These are phyloP conservation scores for Trichacis sp. DNA, from an alignment of 2,888 invertebrate species.

Conservation along the genomic window DNA sequence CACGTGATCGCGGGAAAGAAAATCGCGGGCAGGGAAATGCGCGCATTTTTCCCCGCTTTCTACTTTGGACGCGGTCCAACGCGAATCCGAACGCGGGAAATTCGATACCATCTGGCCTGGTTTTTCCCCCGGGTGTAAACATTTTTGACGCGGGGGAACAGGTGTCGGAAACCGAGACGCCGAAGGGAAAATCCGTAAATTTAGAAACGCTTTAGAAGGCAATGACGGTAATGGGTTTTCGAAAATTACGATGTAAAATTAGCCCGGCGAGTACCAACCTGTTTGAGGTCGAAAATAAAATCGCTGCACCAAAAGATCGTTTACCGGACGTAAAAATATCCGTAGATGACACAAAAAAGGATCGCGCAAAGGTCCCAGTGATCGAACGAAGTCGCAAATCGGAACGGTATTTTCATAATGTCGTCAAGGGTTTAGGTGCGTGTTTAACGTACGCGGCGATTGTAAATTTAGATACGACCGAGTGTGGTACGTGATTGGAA, in stretches of 20 bases:
- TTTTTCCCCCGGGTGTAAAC: too few species aligned
- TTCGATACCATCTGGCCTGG: slow-evolving; percentile 50
- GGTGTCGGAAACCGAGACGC: too few species aligned
- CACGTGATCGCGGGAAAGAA: background rate
- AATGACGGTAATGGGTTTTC: too few species aligned
- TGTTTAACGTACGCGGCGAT: too few species aligned
- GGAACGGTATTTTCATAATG: slow-evolving; percentile 8
- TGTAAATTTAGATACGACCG: slow-evolving; percentile 31
- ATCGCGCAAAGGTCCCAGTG: background rate
- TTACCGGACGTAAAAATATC: slow-evolving; percentile 1
- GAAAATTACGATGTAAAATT: background rate
- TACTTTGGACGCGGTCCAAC: slow-evolving; percentile 53
- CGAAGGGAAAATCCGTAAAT: too few species aligned
- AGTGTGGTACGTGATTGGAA: background rate
- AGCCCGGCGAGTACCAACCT: slow-evolving; percentile 1
- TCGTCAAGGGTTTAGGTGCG: slow-evolving; percentile 37
- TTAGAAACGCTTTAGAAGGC: too few species aligned
- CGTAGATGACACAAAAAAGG: slow-evolving; percentile 1
- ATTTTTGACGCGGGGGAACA: too few species aligned
- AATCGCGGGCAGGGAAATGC: slow-evolving; percentile 9
- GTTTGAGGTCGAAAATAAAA: background rate
- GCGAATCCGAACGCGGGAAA: slow-evolving; percentile 57
- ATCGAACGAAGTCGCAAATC: background rate
- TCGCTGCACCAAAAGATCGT: background rate
- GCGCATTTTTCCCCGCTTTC: slow-evolving; percentile 16